Evolutionary conservation across 64 coral and sea anemone species (phyloP), one percentile per base, ranked within the genome.

Genomic region (Cladopsammia gracilis): DNA sequence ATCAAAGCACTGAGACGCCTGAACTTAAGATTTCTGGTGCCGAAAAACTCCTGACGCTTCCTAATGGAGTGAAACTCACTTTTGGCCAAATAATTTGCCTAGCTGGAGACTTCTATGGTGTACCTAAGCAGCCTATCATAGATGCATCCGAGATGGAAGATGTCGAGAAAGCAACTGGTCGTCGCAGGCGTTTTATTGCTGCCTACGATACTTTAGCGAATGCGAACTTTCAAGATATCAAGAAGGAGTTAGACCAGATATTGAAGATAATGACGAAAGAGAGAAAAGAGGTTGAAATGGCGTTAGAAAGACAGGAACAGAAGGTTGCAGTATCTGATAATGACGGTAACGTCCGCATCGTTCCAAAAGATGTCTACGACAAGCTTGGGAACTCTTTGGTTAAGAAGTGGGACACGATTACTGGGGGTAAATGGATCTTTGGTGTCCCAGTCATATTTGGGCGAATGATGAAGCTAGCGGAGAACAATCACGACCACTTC

Each of bases 101-200:
- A 48, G 76, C 85, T 3, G 92, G 92, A 94, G 92, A 94, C 43
- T 94, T 88, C 42, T 94, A 94, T 52, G 86, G 92, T 14, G 56
- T 94, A 22, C 92, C 92, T 51, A 66, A 94, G 19, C 3, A 70
- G 6, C 92, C 92, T 16, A 88, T 94, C 46, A 70, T 87, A 22
- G 65, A 94, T 83, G 75, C 83, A 19, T 20, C 25, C 4, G 64
- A 88, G 25, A 62, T 34, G 34, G 34, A 79, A 2, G 5, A 45
- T 42, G 68, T 89, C 4, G 24, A 94, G 24, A 11, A 42, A 2
- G 42, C 24, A 9, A 4, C 64, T 74, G 76, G 86, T 19, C 73
- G 88, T 68, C 75, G 61, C 10, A 2, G 53, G 48, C 75, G 88
- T 13, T 90, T 90, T 78, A 22, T 48, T n/a, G 88, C 62, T 79